phyloP scores from a whole-genome alignment of 1,140 invertebrate genomes.

The Zaprionus ornatus region DNA sequence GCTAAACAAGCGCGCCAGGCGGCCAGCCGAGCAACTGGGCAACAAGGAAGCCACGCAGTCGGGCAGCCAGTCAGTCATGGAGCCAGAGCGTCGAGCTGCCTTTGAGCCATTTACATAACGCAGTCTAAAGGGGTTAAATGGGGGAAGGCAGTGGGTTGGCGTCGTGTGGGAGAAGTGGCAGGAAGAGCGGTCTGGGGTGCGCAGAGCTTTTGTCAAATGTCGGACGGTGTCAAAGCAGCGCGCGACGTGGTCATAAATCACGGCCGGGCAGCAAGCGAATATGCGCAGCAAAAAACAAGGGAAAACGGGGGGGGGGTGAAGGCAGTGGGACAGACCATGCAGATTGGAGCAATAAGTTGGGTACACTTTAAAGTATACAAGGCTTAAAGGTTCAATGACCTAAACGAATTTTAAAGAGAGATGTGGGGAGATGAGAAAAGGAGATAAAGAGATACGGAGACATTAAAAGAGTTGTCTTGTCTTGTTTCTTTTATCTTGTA shows the following conservation, averaged over 20 bases:
- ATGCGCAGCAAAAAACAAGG: constrained; percentile 25
- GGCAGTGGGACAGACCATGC: background rate
- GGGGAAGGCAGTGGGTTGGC: background rate
- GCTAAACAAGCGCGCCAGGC: constrained; percentile 67
- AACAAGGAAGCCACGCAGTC: background rate
- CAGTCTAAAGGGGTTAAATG: constrained; percentile 7
- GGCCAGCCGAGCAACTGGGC: constrained; percentile 6
- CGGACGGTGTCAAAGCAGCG: constrained; percentile 74
- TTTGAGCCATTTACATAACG: constrained; percentile 72
- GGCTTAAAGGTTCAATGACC: constrained; percentile 65
- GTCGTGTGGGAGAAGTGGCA: background rate
- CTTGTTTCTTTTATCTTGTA: too few species aligned
- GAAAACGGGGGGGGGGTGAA: too few species aligned
- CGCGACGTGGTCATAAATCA: constrained; percentile 76
- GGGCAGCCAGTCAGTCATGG: background rate
- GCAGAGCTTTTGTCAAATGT: constrained; percentile 78
- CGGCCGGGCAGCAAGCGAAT: constrained; percentile 43
- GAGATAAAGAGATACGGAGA: background rate
- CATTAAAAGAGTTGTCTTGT: background rate
- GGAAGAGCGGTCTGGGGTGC: constrained; percentile 5
- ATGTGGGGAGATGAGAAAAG: background rate
- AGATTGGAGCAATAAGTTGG: constrained; percentile 34
- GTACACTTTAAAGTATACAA: constrained; percentile 40
- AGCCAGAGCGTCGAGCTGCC: constrained; percentile 29
- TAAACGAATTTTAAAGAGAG: background rate